A percentile compares a stretch with the other conserved stretches of the same genome.
phyloP scores from a whole-genome alignment of 1,140 invertebrate species.

The Drosophila littoralis region DNA sequence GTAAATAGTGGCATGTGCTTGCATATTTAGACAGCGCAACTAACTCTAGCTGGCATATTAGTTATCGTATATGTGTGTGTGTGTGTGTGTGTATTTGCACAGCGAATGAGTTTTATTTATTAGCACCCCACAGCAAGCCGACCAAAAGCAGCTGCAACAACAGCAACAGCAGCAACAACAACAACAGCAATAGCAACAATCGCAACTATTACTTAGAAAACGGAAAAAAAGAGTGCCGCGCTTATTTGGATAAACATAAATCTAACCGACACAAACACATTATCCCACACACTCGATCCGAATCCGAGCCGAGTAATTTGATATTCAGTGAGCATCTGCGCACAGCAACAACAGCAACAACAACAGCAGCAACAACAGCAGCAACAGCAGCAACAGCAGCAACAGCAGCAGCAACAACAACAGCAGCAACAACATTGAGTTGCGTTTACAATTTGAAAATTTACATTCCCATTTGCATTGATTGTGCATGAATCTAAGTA shows the following conservation, averaged over 20 bases:
- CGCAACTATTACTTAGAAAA: conserved; percentile 64
- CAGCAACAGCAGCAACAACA: not conserved
- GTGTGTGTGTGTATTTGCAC: conserved; percentile 23
- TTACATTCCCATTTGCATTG: conserved; percentile 80
- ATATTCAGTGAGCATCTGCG: conserved; percentile 72
- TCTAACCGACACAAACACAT: conserved; percentile 36
- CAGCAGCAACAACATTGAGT: conserved; percentile 18
- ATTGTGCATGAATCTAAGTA: conserved; percentile 78
- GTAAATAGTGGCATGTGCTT: conserved; percentile 9
- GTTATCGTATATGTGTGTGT: conserved; percentile 36
- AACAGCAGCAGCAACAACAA: not conserved
- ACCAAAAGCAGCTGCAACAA: conserved; percentile 34
- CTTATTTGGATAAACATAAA: conserved; percentile 79
- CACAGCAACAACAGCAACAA: conserved; percentile 9
- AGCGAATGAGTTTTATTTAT: conserved; percentile 78
- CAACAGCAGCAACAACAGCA: not conserved
- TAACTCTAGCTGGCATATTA: conserved; percentile 47
- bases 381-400: not conserved
- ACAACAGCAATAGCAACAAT: conserved; percentile 24
- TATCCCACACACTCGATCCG: conserved; percentile 40
- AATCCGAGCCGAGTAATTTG: conserved; percentile 64
- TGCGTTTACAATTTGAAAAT: conserved; percentile 70
- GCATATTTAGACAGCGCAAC: conserved; percentile 26
- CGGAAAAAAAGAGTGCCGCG: conserved; percentile 57
- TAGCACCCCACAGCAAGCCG: conserved; percentile 66